Evolutionary conservation across 2,797 vertebrate species (phyloP).

Genomic region (Vultur gryphus): DNA sequence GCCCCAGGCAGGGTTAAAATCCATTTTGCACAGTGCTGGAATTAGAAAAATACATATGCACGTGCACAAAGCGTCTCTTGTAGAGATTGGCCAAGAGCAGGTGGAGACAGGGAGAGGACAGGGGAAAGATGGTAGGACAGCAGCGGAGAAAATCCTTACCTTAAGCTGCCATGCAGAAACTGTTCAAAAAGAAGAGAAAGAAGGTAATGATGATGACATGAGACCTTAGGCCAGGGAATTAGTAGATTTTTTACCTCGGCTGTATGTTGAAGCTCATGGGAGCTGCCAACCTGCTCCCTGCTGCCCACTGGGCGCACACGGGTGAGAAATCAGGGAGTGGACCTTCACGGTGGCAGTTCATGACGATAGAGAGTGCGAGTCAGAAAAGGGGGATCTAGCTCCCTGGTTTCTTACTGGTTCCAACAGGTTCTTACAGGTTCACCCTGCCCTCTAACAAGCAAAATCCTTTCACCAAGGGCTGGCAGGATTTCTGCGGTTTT

Average conservation of each 20-base stretch:
- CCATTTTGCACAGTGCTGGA: not conserved
- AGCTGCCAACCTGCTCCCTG: not conserved
- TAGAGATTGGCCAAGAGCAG: not conserved
- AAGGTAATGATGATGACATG: not conserved
- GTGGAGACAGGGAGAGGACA: not conserved
- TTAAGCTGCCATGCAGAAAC: not conserved
- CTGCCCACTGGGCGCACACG: accelerated
- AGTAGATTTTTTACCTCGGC: not conserved
- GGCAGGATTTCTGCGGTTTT: not conserved
- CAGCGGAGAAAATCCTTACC: not conserved
- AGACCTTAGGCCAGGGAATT: not conserved
- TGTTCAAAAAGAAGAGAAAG: not conserved
- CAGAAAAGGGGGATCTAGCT: not conserved
- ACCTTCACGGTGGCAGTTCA: not conserved
- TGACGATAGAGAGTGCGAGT: accelerated
- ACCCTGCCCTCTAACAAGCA: not conserved
- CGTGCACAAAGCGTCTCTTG: not conserved
- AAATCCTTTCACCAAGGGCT: not conserved
- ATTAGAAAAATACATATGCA: not conserved
- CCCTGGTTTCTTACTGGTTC: not conserved
- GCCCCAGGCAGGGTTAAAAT: not conserved
- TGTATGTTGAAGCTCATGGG: not conserved
- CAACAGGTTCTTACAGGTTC: too few species aligned
- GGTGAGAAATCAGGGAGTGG: not conserved
- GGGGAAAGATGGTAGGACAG: not conserved